phyloP scores from a whole-genome alignment of 2,797 vertebrate species.

The Notamacropus eugenii region DNA sequence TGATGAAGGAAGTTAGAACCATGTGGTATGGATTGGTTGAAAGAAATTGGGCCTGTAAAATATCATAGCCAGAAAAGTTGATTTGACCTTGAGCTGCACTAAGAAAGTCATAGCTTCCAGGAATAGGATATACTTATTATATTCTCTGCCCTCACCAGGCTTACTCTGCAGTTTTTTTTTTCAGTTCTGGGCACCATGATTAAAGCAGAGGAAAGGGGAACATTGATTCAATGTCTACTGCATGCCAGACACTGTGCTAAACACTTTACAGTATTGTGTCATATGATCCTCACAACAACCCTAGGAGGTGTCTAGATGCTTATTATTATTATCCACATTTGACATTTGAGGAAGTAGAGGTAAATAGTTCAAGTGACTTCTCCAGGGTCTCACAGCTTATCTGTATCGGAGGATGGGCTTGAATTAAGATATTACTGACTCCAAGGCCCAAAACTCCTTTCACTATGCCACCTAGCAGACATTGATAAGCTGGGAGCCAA shows the following conservation, averaged over 20 bases:
- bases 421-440: background rate
- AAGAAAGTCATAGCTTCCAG: background rate
- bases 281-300: background rate
- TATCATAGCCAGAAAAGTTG: background rate
- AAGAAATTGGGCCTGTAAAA: background rate
- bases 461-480: background rate
- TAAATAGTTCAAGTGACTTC: background rate
- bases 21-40: background rate
- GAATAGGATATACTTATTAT: background rate
- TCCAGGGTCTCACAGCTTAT: background rate
- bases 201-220: background rate
- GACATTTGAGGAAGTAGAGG: background rate
- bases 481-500: background rate
- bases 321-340: background rate
- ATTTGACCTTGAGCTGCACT: background rate
- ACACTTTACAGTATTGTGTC: background rate
- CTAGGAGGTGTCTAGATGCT: background rate
- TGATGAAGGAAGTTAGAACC: background rate
- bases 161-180: background rate
- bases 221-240: background rate
- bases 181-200: background rate
- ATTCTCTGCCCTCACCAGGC: background rate
- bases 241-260: background rate
- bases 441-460: background rate
- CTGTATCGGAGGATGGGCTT: background rate